Evolutionary conservation across 2,888 invertebrate species (phyloP).

Genomic region (Drosophila percnosoma): DNA sequence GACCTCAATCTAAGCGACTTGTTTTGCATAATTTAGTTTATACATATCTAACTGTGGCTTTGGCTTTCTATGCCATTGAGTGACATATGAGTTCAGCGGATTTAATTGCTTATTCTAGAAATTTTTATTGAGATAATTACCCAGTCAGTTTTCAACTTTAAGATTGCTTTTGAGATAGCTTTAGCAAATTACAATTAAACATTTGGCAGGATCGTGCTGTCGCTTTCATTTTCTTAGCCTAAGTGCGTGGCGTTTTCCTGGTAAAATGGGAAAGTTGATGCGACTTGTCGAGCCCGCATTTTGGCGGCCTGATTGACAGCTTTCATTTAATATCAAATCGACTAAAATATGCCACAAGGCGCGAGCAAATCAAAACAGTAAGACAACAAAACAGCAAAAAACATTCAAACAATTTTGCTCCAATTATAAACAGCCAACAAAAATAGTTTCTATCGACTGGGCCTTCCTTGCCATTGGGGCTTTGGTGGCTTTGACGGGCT

Average conservation of each 20-base stretch:
- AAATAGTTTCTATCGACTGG: conserved; percentile 26
- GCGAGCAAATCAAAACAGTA: conserved; percentile 23
- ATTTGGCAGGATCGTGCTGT: conserved; percentile 47
- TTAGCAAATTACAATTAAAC: conserved; percentile 43
- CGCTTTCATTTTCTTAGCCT: conserved; percentile 72
- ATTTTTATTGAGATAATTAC: conserved; percentile 36
- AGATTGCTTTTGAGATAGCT: conserved; percentile 3
- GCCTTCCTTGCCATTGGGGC: conserved; percentile 35
- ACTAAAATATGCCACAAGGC: conserved; percentile 59
- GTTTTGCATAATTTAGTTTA: conserved; percentile 69
- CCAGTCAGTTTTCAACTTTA: conserved; percentile 1
- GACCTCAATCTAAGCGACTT: conserved; percentile 67
- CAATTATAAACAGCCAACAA: conserved; percentile 31
- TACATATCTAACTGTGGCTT: conserved; percentile 31
- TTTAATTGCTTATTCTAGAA: conserved; percentile 40
- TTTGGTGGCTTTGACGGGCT: conserved; percentile 21
- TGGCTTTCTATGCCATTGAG: conserved; percentile 55
- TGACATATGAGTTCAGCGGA: conserved; percentile 46
- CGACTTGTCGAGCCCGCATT: conserved; percentile 51
- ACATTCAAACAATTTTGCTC: conserved; percentile 63
- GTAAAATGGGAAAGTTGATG: conserved; percentile 76
- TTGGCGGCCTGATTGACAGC: conserved; percentile 80
- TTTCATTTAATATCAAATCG: conserved; percentile 81
- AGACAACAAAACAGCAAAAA: conserved; percentile 54
- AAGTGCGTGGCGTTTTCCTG: conserved; percentile 62